Base-by-base conservation (phyloP, 2,797 vertebrate species). In the Carapus acus region DNA sequence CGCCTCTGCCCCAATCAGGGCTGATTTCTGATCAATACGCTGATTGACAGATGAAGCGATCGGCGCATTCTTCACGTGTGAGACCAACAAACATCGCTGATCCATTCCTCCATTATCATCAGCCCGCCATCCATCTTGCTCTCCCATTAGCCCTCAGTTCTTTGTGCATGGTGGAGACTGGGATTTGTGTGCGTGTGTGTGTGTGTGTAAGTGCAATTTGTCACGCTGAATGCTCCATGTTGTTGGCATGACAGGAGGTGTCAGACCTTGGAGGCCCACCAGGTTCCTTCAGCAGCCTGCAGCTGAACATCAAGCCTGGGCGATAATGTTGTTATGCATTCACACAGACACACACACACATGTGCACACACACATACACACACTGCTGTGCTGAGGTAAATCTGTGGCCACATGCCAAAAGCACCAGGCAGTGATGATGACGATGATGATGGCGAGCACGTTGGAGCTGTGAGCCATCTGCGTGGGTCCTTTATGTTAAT, bases 371-470 rank as follows among this genome's bases (percentile, higher is more conserved):
- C n/a, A n/a, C n/a, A n/a, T n/a, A n/a, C n/a, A n/a, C n/a, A n/a
- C n/a, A n/a, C n/a, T n/a, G n/a, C n/a, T n/a, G n/a, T n/a, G n/a
- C n/a, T n/a, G n/a, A n/a, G n/a, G n/a, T n/a, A n/a, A n/a, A n/a
- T n/a, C n/a, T n/a, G n/a, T n/a, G n/a, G n/a, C n/a, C n/a, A n/a
- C n/a, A n/a, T n/a, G n/a, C n/a, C n/a, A n/a, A n/a, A n/a, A n/a
- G n/a, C n/a, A n/a, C n/a, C 89, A 84, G 40, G 85, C 89, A 43
- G 87, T 82, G 6, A 85, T 85, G 38, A 87, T 88, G 65, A 89
- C 83, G 40, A 85, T 43, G 89, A 88, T 7, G 29, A 34, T 45
- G 59, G 24, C 5, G 9, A 20, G 27, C 66, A 21, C 52, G n/a
- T 61, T 20, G 0, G 87, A 91, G 11, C 87, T 86, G 49, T 72